Percentiles rank a stretch among this genome's conserved stretches.
phyloP scores from a whole-genome alignment of 2,113 vertebrate species.

The Condylura cristata region DNA sequence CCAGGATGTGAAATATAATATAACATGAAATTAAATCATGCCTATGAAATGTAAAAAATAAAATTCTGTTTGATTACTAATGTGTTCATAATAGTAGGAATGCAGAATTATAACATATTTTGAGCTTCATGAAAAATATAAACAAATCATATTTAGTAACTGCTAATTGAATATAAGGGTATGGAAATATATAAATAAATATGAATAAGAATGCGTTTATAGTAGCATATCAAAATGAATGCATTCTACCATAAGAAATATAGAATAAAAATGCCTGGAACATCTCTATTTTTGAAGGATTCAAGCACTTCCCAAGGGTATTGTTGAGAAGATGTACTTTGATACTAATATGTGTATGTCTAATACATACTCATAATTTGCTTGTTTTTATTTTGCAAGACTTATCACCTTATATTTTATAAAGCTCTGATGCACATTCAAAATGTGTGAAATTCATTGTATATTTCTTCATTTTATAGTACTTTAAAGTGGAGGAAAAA shows the following conservation, averaged over 20 bases:
- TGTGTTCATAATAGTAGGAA: not conserved
- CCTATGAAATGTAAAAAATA: constrained; percentile 49
- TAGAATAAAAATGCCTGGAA: not conserved
- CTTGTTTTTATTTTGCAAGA: constrained; percentile 48
- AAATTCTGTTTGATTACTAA: constrained; percentile 31
- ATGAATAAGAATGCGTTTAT: not conserved
- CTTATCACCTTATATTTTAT: not conserved
- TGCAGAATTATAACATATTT: not conserved
- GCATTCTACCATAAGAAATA: not conserved
- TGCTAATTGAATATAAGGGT: not conserved
- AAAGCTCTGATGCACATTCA: not conserved
- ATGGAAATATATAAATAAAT: not conserved
- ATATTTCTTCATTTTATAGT: not conserved
- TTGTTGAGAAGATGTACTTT: not conserved
- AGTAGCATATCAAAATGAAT: constrained; percentile 10
- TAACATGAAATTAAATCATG: constrained; percentile 41
- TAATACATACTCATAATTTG: constrained; percentile 26
- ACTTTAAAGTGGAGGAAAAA: constrained; percentile 6
- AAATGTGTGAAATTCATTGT: constrained; percentile 6
- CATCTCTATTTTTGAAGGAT: not conserved
- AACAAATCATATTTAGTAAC: not conserved
- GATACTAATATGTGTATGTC: not conserved
- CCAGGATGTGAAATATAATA: constrained; percentile 17
- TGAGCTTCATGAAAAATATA: not conserved
- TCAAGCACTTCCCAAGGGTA: constrained; percentile 24